Conservation (phyloP, 2,113 vertebrate species). For the Anser brachyrhynchus region DNA sequence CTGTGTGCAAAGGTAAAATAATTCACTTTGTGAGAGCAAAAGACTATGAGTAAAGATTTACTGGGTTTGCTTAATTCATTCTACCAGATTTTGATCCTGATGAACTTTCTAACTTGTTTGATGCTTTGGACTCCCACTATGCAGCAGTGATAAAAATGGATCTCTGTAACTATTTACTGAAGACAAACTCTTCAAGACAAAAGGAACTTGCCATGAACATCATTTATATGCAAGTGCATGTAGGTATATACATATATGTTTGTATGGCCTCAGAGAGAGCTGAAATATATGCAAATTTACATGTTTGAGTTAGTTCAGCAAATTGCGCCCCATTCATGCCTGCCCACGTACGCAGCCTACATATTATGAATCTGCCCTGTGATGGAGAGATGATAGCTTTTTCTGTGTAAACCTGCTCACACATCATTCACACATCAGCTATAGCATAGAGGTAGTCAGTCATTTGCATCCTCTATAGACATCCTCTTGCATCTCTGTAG, state of each 20-base stretch:
- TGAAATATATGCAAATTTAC: background rate
- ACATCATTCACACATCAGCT: too few species aligned
- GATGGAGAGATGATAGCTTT: background rate
- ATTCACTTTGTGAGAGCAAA: background rate
- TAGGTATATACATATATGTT: accelerated
- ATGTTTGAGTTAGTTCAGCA: background rate
- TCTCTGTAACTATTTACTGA: background rate
- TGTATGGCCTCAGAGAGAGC: background rate
- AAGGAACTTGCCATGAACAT: background rate
- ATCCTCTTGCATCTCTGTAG: background rate
- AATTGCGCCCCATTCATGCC: background rate
- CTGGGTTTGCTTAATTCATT: background rate
- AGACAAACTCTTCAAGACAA: background rate
- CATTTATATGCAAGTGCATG: background rate
- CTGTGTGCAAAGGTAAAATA: background rate
- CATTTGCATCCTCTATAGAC: background rate
- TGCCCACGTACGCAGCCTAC: background rate
- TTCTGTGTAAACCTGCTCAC: background rate
- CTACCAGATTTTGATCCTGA: background rate
- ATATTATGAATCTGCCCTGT: background rate
- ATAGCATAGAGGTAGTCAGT: background rate
- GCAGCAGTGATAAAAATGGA: background rate
- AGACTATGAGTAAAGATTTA: background rate
- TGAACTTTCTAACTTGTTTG: background rate
- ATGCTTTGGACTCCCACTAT: background rate